Evolutionary conservation across 2,797 vertebrate genomes (phyloP).

Genomic region (Malacoraja senta): DNA sequence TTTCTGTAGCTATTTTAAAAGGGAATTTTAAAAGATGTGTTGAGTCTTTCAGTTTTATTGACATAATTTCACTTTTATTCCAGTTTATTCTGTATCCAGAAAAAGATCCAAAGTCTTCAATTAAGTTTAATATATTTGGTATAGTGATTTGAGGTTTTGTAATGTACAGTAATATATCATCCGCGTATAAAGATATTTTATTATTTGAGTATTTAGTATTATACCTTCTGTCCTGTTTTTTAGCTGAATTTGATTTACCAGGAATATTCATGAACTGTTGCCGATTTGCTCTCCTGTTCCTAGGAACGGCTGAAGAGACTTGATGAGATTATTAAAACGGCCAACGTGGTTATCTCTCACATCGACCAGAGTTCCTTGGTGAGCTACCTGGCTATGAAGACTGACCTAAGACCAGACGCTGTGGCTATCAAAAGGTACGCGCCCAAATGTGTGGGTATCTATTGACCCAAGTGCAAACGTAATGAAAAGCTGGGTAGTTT

Average conservation of each 20-base stretch:
- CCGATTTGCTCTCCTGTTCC: slow-evolving; percentile 14
- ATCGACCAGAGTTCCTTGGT: slow-evolving; percentile 89
- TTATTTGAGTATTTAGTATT: too few relatives aligned
- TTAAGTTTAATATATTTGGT: too few relatives aligned
- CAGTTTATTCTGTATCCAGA: too few relatives aligned
- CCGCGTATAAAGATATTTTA: too few relatives aligned
- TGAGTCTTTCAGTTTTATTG: too few relatives aligned
- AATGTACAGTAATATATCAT: too few relatives aligned
- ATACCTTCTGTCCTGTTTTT: background rate
- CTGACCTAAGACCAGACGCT: slow-evolving; percentile 88
- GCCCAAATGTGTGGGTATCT: background rate
- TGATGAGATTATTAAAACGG: slow-evolving; percentile 77
- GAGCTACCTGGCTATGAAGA: slow-evolving; percentile 91
- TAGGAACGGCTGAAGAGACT: slow-evolving; percentile 86
- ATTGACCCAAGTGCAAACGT: background rate
- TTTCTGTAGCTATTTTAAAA: too few relatives aligned
- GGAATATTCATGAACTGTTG: background rate
- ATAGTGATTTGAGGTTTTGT: too few relatives aligned
- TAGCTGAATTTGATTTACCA: background rate
- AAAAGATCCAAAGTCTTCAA: too few relatives aligned
- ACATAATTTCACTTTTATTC: too few relatives aligned
- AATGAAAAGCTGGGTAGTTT: too few relatives aligned
- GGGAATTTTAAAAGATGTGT: too few relatives aligned
- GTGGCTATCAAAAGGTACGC: slow-evolving; percentile 85
- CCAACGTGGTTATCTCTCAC: slow-evolving; percentile 78